Evolutionary conservation across 2,113 vertebrate species (phyloP).

Genomic region (Elachura formosa): DNA sequence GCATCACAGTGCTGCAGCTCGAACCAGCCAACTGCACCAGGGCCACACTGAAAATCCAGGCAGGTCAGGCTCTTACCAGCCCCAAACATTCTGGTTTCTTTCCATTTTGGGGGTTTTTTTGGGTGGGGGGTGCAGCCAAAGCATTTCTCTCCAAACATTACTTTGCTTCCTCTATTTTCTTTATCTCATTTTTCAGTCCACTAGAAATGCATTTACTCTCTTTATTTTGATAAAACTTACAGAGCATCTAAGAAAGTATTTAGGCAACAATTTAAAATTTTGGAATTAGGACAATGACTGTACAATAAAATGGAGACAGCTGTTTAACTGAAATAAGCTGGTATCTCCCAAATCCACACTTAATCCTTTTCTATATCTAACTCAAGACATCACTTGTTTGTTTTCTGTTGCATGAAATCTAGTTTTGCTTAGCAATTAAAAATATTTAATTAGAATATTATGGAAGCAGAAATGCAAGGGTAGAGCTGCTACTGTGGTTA

Average conservation of each 20-base stretch:
- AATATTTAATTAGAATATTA: neutral
- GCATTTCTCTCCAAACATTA: neutral
- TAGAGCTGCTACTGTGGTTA: neutral
- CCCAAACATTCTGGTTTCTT: neutral
- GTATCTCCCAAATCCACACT: neutral
- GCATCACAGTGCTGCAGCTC: slow-evolving; percentile 29
- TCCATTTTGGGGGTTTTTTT: neutral
- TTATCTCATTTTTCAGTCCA: neutral
- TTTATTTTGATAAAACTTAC: neutral
- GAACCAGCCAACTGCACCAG: slow-evolving; percentile 18
- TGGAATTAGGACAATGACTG: neutral
- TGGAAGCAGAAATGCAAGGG: neutral
- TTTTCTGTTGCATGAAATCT: neutral
- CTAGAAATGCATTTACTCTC: neutral
- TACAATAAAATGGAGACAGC: neutral
- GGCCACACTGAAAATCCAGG: neutral
- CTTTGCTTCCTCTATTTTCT: neutral
- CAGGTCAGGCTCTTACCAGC: neutral
- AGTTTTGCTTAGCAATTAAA: neutral
- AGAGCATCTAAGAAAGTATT: neutral
- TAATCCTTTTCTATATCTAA: neutral
- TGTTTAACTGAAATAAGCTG: neutral
- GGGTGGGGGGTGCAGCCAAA: neutral
- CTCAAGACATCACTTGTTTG: neutral
- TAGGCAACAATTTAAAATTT: neutral